Base-by-base conservation (phyloP, 2,888 invertebrate species). In the Clunio marinus region DNA sequence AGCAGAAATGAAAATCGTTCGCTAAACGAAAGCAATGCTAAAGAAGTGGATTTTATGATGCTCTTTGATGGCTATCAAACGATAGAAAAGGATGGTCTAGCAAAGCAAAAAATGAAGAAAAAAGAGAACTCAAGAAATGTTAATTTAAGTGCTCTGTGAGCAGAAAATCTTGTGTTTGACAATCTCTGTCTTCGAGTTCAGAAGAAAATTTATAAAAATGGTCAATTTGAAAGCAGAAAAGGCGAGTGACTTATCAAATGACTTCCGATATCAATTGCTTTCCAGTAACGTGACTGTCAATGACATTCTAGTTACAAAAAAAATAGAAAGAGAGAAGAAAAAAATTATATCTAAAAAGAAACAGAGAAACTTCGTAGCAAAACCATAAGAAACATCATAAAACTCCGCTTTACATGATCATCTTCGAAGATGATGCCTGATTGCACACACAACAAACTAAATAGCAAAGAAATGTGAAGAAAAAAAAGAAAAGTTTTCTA, bases 41-140 rank as follows among this genome's bases (percentile, higher is more conserved):
- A 51, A 45, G 51, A 51, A 7, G 51, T 17, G 51, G 51, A 51
- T 51, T 51, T 51, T 51, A 51, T 51, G 51, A 51, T 5, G 51
- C 51, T 41, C 41, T 41, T 41, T 51, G 51, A 51, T 51, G 51
- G 20, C 22, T 22, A 51, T 51, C 51, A 7, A n/a, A n/a, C 24
- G 51, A 51, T 17, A 3, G 3, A 45, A 32, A 32, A 32, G 35
- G 35, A 7, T 45, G 7, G 13, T 7, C 13, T 7, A 4, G 3
- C 45, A 45, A 15, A 32, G 10, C 32, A n/a, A 32, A 32, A 10
- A 4, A 32, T 32, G 32, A 32, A 45, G 45, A 45, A 45, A 45
- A 17, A 7, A n/a, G 45, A 7, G 8, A n/a, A 7, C 15, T 32
- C 45, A 45, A 45, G 45, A 45, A 45, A 15, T 41, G 41, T 41